These are phyloP conservation scores for Neogale vison DNA, from an alignment of 2,113 vertebrate species.

Conservation along the genomic window DNA sequence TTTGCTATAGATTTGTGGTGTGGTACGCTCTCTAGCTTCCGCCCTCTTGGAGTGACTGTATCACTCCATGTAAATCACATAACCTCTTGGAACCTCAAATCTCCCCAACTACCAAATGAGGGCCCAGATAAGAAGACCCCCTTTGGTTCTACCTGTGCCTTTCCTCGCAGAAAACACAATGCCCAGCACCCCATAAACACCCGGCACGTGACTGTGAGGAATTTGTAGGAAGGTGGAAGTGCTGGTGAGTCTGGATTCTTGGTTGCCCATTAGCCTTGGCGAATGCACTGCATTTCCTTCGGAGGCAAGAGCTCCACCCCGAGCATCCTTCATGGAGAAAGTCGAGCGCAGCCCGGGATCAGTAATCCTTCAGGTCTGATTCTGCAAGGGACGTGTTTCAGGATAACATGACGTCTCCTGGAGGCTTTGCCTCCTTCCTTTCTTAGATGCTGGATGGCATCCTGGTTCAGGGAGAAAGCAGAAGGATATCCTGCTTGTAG, in stretches of 20 bases:
- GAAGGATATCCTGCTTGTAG: background rate
- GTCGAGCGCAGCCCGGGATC: background rate
- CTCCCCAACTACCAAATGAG: background rate
- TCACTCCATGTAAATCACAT: background rate
- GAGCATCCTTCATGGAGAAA: background rate
- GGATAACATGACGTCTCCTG: background rate
- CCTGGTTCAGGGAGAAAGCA: background rate
- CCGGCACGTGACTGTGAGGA: fast-evolving
- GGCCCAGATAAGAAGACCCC: background rate
- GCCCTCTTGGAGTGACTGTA: fast-evolving
- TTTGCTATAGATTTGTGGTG: background rate
- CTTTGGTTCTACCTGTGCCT: background rate
- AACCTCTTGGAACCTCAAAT: background rate
- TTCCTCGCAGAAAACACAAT: background rate
- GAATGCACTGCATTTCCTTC: background rate
- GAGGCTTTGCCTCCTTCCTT: background rate
- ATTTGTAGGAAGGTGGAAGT: background rate
- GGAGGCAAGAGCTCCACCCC: background rate
- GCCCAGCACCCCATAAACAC: background rate
- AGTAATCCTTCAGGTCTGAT: background rate
- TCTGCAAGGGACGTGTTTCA: background rate
- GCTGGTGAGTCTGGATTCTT: background rate
- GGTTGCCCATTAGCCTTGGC: background rate
- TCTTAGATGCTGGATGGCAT: background rate
- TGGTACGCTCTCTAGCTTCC: background rate